Conservation (phyloP, 37 sponge, comb jelly and placozoan species). For the Halichondria panicea region DNA sequence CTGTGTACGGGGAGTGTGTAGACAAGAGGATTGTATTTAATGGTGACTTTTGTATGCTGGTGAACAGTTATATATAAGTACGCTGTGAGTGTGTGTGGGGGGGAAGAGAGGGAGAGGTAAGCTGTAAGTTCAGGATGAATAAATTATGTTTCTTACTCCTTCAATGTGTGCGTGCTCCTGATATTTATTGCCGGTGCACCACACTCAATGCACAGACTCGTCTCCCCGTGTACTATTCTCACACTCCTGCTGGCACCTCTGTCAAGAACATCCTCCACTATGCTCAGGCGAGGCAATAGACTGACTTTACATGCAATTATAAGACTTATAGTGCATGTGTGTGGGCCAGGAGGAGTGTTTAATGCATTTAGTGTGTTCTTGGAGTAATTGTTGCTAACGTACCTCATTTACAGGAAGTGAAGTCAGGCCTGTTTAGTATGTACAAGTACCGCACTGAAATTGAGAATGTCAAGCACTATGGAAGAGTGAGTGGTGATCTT, state of each 20-base stretch:
- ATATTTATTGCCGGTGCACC: neutral
- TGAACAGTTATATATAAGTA: no score
- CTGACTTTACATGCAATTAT: neutral
- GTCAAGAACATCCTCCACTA: constrained; percentile 82
- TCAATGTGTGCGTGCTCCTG: neutral
- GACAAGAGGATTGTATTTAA: no score
- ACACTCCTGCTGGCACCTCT: constrained; percentile 95
- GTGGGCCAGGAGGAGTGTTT: no score
- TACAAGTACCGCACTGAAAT: constrained; percentile 63
- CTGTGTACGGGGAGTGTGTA: no score
- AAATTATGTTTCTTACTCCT: no score
- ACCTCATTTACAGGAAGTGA: constrained; percentile 8
- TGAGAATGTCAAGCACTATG: constrained; percentile 53
- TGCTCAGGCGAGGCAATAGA: no score
- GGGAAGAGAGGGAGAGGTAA: no score
- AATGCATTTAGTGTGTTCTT: no score
- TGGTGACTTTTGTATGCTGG: constrained; percentile 13
- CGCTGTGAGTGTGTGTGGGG: no score
- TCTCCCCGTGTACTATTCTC: constrained; percentile 77
- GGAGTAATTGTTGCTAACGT: no score
- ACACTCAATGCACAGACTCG: constrained; percentile 42
- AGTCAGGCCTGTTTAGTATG: constrained; percentile 54
- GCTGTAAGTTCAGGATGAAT: no score
- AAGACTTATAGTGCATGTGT: no score
- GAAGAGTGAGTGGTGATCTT: constrained; percentile 44